Conservation (phyloP, 2,888 invertebrate species). For the Phengaris alcon region DNA sequence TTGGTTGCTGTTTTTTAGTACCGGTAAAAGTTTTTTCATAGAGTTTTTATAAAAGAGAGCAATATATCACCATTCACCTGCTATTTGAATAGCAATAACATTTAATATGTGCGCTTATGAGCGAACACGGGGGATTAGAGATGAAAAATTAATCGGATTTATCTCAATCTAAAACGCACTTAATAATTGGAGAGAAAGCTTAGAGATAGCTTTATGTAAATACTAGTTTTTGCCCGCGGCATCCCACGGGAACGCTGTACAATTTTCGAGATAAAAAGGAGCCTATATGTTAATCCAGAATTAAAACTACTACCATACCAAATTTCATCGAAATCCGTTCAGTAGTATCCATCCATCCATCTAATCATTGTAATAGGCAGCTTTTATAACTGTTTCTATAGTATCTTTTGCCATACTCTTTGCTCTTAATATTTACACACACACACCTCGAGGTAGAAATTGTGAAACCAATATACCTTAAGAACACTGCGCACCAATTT, state of each 20-base stretch:
- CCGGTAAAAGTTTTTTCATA: constrained; percentile 6
- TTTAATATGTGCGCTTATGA: constrained; percentile 22
- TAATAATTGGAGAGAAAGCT: neutral
- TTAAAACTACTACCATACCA: no score
- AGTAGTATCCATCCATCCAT: no score
- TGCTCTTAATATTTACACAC: no score
- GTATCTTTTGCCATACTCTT: neutral
- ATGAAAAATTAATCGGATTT: constrained; percentile 21
- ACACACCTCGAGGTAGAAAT: no score
- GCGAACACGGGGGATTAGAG: constrained; percentile 10
- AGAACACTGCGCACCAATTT: no score
- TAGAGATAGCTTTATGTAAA: neutral
- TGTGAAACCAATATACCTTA: no score
- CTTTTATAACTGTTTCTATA: neutral
- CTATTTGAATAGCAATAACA: constrained; percentile 19
- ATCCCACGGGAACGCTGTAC: no score
- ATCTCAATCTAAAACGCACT: constrained; percentile 9
- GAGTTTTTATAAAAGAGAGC: constrained; percentile 24
- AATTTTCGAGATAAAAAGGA: no score
- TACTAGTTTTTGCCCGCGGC: neutral
- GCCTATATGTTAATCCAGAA: no score
- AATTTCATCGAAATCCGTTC: no score
- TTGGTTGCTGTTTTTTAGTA: constrained; percentile 26
- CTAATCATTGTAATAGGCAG: neutral
- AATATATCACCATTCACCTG: constrained; percentile 23